These are phyloP conservation scores for Heliconius charithonia DNA, from an alignment of 2,888 invertebrate species.

Conservation along the genomic window DNA sequence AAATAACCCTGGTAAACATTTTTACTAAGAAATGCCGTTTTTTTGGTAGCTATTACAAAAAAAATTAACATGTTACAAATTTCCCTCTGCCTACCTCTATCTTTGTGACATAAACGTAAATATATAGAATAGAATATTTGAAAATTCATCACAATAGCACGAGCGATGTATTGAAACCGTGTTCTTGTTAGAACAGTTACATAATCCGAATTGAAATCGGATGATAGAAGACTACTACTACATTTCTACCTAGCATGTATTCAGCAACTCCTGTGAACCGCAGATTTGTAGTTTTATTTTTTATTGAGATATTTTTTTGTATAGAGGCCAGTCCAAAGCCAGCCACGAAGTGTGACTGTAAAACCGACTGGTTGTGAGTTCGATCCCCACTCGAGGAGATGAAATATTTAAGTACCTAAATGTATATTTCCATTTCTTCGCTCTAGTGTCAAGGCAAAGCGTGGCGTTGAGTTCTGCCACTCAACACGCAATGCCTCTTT, in stretches of 20 bases:
- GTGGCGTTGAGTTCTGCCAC: no score
- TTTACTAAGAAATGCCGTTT: no score
- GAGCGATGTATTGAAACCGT: constrained; percentile 4
- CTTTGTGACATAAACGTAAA: neutral
- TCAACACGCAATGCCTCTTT: no score
- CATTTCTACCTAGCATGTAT: constrained; percentile 6
- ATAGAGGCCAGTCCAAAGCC: no score
- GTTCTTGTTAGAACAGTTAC: constrained; percentile 13
- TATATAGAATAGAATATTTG: constrained; percentile 2
- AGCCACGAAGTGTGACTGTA: no score
- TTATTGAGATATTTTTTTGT: neutral
- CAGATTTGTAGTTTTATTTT: constrained; percentile 16
- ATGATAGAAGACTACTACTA: constrained; percentile 5
- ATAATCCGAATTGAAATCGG: constrained; percentile 20
- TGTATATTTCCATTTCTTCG: no score
- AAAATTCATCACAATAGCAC: constrained; percentile 4
- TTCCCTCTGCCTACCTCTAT: neutral
- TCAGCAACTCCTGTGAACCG: constrained; percentile 7
- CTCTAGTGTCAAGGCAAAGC: no score
- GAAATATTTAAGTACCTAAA: no score
- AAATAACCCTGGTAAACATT: no score
- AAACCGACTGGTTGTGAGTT: no score
- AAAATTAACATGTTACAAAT: neutral
- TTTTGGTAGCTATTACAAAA: no score
- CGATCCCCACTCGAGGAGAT: no score